Percentiles rank a stretch among this genome's conserved stretches.
Evolutionary conservation across 2,888 invertebrate species (phyloP).

Genomic region (Hypolimnas misippus): DNA sequence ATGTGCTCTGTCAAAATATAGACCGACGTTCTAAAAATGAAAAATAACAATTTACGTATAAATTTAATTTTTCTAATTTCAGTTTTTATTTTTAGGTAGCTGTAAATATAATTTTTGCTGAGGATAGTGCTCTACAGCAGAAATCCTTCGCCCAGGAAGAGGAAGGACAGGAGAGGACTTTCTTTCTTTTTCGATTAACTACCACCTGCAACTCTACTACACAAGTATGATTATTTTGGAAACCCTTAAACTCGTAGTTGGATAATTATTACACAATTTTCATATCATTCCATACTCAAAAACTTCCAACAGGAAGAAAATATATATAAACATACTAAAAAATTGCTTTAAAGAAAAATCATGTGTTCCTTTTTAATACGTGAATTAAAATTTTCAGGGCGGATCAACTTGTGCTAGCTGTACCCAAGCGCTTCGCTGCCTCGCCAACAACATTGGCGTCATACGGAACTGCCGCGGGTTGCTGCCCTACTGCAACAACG

Average conservation of each 20-base stretch:
- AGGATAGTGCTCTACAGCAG: constrained; percentile 39
- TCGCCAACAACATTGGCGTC: constrained; percentile 51
- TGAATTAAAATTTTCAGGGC: constrained; percentile 29
- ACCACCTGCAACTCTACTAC: constrained; percentile 13
- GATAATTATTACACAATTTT: too few species aligned
- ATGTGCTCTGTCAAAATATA: too few species aligned
- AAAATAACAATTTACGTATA: neutral
- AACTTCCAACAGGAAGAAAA: too few species aligned
- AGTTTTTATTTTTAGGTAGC: constrained; percentile 44
- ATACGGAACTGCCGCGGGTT: constrained; percentile 53
- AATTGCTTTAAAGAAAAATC: too few species aligned
- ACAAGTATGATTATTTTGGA: neutral
- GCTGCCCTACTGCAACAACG: constrained; percentile 58
- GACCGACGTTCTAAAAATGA: too few species aligned
- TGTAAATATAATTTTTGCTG: constrained; percentile 48
- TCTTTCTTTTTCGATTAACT: constrained; percentile 24
- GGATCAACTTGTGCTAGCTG: constrained; percentile 54
- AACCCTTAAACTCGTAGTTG: too few species aligned
- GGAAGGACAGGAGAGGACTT: constrained; percentile 43
- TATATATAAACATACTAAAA: too few species aligned
- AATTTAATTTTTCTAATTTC: neutral
- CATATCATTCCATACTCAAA: too few species aligned
- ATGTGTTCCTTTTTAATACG: too few species aligned
- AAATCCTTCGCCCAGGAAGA: constrained; percentile 28
- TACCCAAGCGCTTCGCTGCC: constrained; percentile 52